Conservation (phyloP, 2,888 invertebrate genomes). For the Troglohyphantes excavatus region DNA sequence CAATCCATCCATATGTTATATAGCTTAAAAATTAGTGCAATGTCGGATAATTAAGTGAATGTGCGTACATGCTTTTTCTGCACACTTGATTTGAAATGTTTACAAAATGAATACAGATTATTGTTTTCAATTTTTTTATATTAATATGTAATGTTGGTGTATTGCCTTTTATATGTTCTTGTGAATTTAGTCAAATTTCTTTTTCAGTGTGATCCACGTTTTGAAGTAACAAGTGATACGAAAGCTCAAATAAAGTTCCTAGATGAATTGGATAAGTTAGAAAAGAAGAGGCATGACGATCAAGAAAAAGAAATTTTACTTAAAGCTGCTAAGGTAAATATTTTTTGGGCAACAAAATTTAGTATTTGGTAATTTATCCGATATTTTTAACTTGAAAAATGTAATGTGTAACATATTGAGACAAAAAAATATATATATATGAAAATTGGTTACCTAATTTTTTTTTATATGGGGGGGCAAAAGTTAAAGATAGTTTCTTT, state of each 20-base stretch:
- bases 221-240: constrained; percentile 94
- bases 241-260: constrained; percentile 97
- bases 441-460: background rate
- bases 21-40: too few relatives aligned
- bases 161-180: background rate
- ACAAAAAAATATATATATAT: background rate
- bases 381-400: too few relatives aligned
- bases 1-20: too few relatives aligned
- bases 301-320: constrained; percentile 96
- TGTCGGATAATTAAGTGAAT: too few relatives aligned
- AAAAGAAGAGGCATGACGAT: constrained; percentile 96
- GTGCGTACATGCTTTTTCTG: too few relatives aligned
- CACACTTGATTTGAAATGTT: too few relatives aligned
- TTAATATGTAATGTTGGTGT: too few relatives aligned
- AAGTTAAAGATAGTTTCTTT: too few relatives aligned
- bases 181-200: constrained; percentile 25
- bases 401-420: background rate
- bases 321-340: constrained; percentile 92
- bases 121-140: too few relatives aligned
- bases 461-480: background rate
- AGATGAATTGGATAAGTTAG: constrained; percentile 96
- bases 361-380: too few relatives aligned
- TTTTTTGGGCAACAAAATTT: background rate
- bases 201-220: constrained; percentile 91
- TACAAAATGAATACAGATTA: too few relatives aligned